phyloP scores from a whole-genome alignment of 2,888 invertebrate species.

The Euspilapteryx auroguttella region DNA sequence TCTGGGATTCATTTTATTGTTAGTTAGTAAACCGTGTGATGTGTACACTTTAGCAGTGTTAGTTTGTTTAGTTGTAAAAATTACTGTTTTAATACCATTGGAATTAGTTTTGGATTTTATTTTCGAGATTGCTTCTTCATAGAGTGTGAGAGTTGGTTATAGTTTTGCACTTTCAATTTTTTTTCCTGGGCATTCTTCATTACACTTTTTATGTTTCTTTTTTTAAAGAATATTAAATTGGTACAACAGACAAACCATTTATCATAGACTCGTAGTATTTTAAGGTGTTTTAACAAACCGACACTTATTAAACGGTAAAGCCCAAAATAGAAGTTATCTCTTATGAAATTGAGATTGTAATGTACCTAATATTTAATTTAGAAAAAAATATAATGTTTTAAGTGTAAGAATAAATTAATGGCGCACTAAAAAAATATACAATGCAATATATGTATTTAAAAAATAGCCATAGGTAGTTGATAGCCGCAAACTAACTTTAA shows the following conservation, averaged over 20 bases:
- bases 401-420: constrained; percentile 3
- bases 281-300: neutral
- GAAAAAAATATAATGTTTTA: constrained; percentile 2
- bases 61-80: constrained; percentile 34
- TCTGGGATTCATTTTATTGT: constrained; percentile 23
- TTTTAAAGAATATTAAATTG: neutral
- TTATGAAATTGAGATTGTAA: constrained; percentile 1
- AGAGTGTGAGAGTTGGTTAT: neutral
- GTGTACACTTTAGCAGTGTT: constrained; percentile 40
- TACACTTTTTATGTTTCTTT: too few relatives aligned
- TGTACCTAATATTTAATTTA: constrained; percentile 1
- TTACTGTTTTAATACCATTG: constrained; percentile 31
- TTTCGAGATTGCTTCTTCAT: constrained; percentile 8
- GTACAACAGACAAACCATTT: constrained; percentile 1
- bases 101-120: too few relatives aligned
- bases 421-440: constrained; percentile 2
- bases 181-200: neutral
- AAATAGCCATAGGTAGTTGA: neutral
- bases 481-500: too few relatives aligned
- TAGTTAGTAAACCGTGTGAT: constrained; percentile 39
- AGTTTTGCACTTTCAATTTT: neutral
- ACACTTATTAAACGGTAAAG: neutral
- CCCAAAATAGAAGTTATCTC: too few relatives aligned
- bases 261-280: too few relatives aligned
- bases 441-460: too few relatives aligned